These are phyloP conservation scores for Eutolmus rufibarbis DNA, from an alignment of 2,888 invertebrate species.

Conservation along the genomic window DNA sequence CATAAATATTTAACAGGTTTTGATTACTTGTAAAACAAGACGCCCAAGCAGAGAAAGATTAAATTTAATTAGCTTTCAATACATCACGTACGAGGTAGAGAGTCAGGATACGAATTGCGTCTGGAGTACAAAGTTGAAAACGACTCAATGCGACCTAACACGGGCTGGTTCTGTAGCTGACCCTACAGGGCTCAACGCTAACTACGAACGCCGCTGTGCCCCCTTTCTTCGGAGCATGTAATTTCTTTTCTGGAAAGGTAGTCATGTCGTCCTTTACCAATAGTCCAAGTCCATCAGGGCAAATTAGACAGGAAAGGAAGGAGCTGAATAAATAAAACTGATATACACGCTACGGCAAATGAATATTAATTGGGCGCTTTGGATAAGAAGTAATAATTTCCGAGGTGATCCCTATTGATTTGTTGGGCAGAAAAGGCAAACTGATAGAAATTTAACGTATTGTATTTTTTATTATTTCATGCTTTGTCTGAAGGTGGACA, in stretches of 20 bases:
- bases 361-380: slow-evolving; percentile 59
- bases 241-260: slow-evolving; percentile 20
- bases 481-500: background rate
- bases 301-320: slow-evolving; percentile 46
- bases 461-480: background rate
- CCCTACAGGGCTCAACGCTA: background rate
- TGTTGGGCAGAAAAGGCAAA: background rate
- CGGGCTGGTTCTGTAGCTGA: background rate
- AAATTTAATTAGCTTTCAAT: slow-evolving; percentile 40
- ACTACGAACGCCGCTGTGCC: background rate
- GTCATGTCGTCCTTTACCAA: slow-evolving; percentile 25
- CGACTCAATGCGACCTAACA: background rate
- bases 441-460: background rate
- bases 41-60: slow-evolving; percentile 32
- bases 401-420: slow-evolving; percentile 13
- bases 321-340: slow-evolving; percentile 58
- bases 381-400: slow-evolving; percentile 42
- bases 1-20: slow-evolving; percentile 45
- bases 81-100: slow-evolving; percentile 21
- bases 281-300: slow-evolving; percentile 45
- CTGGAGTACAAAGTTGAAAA: background rate
- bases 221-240: background rate
- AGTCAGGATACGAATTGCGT: background rate
- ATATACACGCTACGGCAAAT: slow-evolving; percentile 61
- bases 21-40: slow-evolving; percentile 46